Evolutionary conservation across 2,113 vertebrate species (phyloP).

Genomic region (Meles meles): DNA sequence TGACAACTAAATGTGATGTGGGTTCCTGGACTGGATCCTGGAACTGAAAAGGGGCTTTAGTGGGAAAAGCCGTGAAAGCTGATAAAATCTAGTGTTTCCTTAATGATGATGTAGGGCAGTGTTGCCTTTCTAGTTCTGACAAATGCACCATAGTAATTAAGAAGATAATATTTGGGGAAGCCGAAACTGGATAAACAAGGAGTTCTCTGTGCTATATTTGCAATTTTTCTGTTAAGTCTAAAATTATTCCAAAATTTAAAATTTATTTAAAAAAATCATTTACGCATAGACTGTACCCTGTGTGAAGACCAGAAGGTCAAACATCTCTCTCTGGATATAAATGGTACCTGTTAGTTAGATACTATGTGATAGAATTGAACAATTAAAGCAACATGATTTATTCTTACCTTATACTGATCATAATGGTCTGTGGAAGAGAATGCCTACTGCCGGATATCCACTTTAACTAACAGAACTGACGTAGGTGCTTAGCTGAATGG

Average conservation of each 20-base stretch:
- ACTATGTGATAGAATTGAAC: neutral
- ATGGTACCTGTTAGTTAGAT: neutral
- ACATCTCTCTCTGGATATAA: neutral
- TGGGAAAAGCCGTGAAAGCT: neutral
- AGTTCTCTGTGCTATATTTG: neutral
- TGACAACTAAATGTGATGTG: neutral
- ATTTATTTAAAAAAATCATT: neutral
- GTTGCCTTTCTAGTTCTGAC: neutral
- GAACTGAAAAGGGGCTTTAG: neutral
- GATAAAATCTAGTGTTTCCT: neutral
- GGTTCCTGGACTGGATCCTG: neutral
- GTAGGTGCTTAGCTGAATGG: neutral
- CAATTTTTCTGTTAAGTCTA: neutral
- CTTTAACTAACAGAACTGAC: neutral
- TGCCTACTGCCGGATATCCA: neutral
- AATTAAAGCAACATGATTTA: neutral
- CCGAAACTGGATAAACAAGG: neutral
- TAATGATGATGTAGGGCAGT: neutral
- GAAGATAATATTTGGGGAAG: neutral
- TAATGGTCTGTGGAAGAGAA: neutral
- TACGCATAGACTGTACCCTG: neutral
- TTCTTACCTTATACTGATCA: neutral
- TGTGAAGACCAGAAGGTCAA: neutral
- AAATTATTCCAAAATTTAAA: constrained; percentile 18
- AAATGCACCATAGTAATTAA: neutral